Percentiles rank a stretch among this genome's conserved stretches.
phyloP scores from a whole-genome alignment of 1,140 invertebrate species.

The Uloborus diversus region DNA sequence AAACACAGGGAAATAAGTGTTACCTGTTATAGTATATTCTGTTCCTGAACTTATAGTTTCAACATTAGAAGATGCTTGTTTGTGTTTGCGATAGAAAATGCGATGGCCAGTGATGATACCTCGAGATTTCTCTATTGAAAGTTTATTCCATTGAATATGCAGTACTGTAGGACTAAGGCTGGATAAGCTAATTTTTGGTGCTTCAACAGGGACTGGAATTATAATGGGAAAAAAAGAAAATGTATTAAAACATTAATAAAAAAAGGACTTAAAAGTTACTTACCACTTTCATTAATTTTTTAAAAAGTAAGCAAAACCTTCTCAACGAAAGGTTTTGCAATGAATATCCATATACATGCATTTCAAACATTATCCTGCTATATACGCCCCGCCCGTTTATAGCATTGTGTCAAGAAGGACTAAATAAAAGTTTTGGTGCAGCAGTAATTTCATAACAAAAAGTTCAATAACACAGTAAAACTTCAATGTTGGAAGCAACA shows the following conservation, averaged over 20 bases:
- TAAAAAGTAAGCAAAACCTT: too few species aligned
- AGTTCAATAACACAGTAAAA: too few species aligned
- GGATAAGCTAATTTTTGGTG: conserved; percentile 70
- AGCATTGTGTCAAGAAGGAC: too few species aligned
- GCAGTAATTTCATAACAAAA: too few species aligned
- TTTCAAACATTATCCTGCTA: too few species aligned
- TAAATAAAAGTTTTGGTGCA: too few species aligned
- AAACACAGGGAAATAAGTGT: background rate
- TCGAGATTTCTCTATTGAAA: conserved; percentile 70
- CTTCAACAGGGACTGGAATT: conserved; percentile 70
- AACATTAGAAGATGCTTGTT: conserved; percentile 67
- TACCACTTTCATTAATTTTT: background rate
- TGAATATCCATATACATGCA: too few species aligned
- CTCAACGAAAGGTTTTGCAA: too few species aligned
- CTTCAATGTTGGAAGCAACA: too few species aligned
- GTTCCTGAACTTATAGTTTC: conserved; percentile 65
- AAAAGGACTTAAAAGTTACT: background rate
- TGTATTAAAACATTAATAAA: background rate
- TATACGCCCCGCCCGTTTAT: too few species aligned
- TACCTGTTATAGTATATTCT: conserved; percentile 70
- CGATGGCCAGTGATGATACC: conserved; percentile 72
- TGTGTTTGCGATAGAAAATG: conserved; percentile 71
- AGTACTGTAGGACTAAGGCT: conserved; percentile 69
- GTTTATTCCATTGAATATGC: conserved; percentile 71
- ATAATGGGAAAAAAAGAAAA: conserved; percentile 10